Conservation (phyloP, 1,140 invertebrate genomes). For the Trichoplusia ni region DNA sequence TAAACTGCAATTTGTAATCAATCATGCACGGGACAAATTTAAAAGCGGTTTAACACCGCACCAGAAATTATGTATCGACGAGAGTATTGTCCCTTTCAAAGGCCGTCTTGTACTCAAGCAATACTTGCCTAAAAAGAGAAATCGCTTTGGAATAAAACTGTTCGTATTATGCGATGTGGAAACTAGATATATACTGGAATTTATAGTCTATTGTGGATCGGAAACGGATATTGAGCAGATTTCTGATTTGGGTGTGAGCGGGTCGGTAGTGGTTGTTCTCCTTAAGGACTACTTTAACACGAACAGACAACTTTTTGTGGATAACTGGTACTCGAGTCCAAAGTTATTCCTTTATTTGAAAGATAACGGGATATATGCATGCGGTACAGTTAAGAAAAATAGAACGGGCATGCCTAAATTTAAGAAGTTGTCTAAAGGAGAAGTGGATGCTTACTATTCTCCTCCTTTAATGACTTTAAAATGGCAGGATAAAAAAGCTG, state of each 20-base stretch:
- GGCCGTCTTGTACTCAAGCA: neutral
- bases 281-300: neutral
- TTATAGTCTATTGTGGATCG: neutral
- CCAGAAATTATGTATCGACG: too few relatives aligned
- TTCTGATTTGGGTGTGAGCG: neutral
- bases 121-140: neutral
- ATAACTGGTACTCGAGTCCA: neutral
- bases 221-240: neutral
- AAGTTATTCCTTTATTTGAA: neutral
- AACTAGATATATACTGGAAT: neutral
- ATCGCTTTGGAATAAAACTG: neutral
- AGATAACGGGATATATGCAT: neutral
- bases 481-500: neutral
- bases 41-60: too few relatives aligned
- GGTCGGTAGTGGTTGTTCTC: neutral
- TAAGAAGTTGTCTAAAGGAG: neutral
- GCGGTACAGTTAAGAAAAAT: neutral
- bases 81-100: neutral
- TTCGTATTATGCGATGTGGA: neutral
- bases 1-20: neutral
- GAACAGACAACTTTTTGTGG: neutral
- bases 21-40: neutral
- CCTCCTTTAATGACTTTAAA: neutral
- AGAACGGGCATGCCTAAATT: neutral
- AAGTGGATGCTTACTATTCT: neutral